A percentile compares a stretch with the other conserved stretches of the same genome.
phyloP scores from a whole-genome alignment of 2,113 vertebrate species.

The Podiceps cristatus region DNA sequence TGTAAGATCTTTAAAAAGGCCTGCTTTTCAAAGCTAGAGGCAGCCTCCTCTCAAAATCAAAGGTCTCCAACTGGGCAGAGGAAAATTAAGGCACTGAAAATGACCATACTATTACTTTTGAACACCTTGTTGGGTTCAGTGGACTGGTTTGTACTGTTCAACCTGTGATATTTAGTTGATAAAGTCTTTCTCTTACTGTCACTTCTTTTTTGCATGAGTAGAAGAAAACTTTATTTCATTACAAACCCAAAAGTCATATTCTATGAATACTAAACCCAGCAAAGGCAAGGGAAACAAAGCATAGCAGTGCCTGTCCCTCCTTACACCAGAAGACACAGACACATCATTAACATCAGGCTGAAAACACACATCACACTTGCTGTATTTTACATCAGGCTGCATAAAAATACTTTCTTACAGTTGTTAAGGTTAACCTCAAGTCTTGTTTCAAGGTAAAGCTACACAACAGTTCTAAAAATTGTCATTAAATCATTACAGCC shows the following conservation, averaged over 20 bases:
- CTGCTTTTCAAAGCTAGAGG: neutral
- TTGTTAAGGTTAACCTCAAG: slow-evolving; percentile 45
- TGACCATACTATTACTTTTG: neutral
- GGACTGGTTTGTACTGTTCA: neutral
- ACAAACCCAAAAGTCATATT: neutral
- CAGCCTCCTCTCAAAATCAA: neutral
- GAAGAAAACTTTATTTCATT: neutral
- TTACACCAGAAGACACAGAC: neutral
- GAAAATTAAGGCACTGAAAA: neutral
- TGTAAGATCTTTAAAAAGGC: neutral
- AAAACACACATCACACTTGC: neutral
- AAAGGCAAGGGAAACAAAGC: neutral
- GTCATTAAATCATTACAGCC: slow-evolving; percentile 55
- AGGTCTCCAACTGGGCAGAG: neutral
- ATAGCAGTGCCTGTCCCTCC: neutral
- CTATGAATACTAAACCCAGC: neutral
- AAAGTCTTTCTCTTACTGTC: neutral
- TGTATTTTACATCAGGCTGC: neutral
- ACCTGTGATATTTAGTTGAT: neutral
- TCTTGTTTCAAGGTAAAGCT: slow-evolving; percentile 64
- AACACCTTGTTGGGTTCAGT: neutral
- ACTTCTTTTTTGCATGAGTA: neutral
- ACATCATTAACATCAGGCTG: neutral
- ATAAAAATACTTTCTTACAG: neutral
- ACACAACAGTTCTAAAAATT: slow-evolving; percentile 20